Evolutionary conservation across 1,140 invertebrate species (phyloP), one percentile per base, ranked within the genome.

Genomic region (Zaprionus tsacasi): DNA sequence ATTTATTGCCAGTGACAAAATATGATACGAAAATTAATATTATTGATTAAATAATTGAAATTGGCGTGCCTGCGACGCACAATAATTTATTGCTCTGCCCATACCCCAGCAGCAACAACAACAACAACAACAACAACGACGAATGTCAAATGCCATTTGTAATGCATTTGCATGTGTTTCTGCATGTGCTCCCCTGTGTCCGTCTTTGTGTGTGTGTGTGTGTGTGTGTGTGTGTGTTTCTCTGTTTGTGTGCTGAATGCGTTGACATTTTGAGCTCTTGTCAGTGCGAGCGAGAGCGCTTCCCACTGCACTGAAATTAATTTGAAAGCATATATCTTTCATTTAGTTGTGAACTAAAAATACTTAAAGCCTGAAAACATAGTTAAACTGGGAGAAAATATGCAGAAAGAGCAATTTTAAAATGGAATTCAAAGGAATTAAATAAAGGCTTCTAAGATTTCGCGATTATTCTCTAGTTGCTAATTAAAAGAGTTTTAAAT

Each of bases 31-130:
- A 91, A 91, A 91, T 91, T 91, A 91, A 91, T 91, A 91, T 88
- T 91, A 91, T 91, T 91, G 87, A 91, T 91, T 91, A 91, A 91
- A 91, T 91, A 91, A 91, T 91, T 91, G 87, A 88, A 91, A 91
- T 88, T 83, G 87, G 87, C 87, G 81, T 78, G 68, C 66, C 73
- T 68, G 68, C 74, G 57, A 74, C 63, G 64, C 30, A 66, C 61
- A 64, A 78, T 78, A 60, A 78, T 75, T 75, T 78, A 78, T 78
- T 70, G 48, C 67, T 33, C 15, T 13, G 27, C 50, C 59, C 60
- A 45, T 25, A 36, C 48, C 7, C 8, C 8, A 10, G 10, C 11
- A 40, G 12, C 55, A 54, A 33, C 67, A 65, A 58, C 61, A 66
- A 33, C 17, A 56, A 40, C 54, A 38, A 36, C 45, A 66, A 66